Evolutionary conservation across 2,113 vertebrate genomes (phyloP), one percentile per base, ranked within the genome.

Genomic region (Entosphenus tridentatus): DNA sequence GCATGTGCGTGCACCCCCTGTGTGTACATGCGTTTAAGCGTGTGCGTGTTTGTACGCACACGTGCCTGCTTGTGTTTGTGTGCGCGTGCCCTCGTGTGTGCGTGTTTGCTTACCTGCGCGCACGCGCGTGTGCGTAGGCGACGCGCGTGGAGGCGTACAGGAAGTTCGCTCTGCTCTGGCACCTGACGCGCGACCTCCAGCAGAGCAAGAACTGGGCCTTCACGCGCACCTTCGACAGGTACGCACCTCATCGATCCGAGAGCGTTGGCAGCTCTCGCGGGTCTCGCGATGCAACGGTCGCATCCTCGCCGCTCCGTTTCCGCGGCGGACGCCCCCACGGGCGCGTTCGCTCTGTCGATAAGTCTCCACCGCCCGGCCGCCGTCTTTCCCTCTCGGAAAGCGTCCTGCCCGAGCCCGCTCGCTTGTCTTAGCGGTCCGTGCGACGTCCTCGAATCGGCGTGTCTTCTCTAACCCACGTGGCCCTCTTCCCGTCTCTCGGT

Each of bases 181-280:
- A 98, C 76, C 82, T 98, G 78, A 98, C 89, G 2, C 78, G 93
- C 68, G 93, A 97, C 75, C 86, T 87, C 73, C 89, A 93, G 69
- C 81, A 79, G 74, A 87, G 78, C 76, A 84, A 87, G 70, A 84
- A 85, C 71, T 80, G 84, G 2, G 92, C 88, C 54, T 85, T 84
- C 73, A 88, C 80, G 70, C 88, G 89, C 62, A 95, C 89, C 56
- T 97, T 98, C 71, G 93, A 98, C 59, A 84, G 89, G 93, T 96
- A 73, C 78, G 83, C 80, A 39, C 39, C 1, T 39, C 39, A 39
- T 39, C 39, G 39, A 39, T 39, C 39, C 21, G n/a, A 11, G 62
- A 65, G 9, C 10, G 39, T 65, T 65, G 62, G n/a, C 62, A 65
- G 62, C n/a, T 65, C n/a, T 65, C 62, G 9, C 21, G 21, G 21